phyloP scores from a whole-genome alignment of 2,113 vertebrate genomes.

The Clupea harengus region DNA sequence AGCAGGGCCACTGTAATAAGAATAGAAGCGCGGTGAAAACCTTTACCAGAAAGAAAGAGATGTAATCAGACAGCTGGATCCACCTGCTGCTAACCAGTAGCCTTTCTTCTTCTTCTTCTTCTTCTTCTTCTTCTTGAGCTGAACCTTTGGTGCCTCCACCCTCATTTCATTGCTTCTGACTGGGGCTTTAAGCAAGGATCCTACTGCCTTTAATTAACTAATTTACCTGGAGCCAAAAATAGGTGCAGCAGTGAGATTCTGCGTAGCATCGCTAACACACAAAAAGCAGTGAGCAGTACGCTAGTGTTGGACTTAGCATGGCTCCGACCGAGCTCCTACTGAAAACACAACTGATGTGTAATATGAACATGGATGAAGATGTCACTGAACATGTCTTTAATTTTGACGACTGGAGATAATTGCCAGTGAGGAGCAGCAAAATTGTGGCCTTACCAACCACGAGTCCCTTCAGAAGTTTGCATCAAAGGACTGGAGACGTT shows the following conservation, averaged over 20 bases:
- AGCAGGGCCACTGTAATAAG: neutral
- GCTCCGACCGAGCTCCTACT: neutral
- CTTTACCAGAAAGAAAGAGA: conserved; percentile 7
- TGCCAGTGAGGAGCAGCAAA: conserved; percentile 33
- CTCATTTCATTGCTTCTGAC: conserved; percentile 22
- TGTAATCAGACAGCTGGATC: neutral
- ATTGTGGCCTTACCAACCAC: conserved; percentile 36
- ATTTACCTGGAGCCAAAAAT: conserved; percentile 31
- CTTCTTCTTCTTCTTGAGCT: neutral
- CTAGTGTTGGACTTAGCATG: conserved; percentile 18
- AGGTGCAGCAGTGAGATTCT: conserved; percentile 34
- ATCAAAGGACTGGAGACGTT: conserved; percentile 50
- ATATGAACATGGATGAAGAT: conserved; percentile 36
- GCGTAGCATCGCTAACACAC: neutral
- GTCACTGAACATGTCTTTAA: conserved; percentile 46
- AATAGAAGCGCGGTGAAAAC: neutral
- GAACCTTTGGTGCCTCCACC: conserved; percentile 26
- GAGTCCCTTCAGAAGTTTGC: conserved; percentile 46
- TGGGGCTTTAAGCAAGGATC: conserved; percentile 19
- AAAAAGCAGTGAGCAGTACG: no score
- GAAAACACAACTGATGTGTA: neutral
- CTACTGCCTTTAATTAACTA: conserved; percentile 31
- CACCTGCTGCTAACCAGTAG: conserved; percentile 30
- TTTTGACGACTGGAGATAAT: conserved; percentile 50
- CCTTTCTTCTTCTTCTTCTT: conserved; percentile 23